phyloP scores from a whole-genome alignment of 2,113 vertebrate species.

The Halcyon malimbica region DNA sequence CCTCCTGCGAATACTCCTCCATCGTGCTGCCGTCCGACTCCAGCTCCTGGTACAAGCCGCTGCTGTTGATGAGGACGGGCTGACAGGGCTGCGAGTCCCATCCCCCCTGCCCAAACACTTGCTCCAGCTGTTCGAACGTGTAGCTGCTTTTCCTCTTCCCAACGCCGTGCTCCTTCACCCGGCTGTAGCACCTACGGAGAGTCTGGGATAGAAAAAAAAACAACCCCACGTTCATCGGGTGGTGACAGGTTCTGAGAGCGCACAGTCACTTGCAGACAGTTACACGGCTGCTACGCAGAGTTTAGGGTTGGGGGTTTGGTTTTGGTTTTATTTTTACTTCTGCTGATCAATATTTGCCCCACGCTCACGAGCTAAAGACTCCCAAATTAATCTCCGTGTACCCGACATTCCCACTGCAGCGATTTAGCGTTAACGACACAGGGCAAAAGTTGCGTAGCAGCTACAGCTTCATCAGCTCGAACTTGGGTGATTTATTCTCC shows the following conservation, averaged over 20 bases:
- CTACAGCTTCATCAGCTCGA: background rate
- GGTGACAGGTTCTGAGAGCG: background rate
- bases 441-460: background rate
- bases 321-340: background rate
- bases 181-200: constrained; percentile 96
- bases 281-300: constrained; percentile 48
- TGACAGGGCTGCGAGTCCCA: constrained; percentile 98
- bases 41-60: constrained; percentile 97
- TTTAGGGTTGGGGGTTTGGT: background rate
- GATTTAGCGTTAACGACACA: background rate
- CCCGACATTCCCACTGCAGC: constrained; percentile 19
- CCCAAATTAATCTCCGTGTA: constrained; percentile 41
- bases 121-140: constrained; percentile 98
- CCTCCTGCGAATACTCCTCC: constrained; percentile 97
- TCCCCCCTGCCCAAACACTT: constrained; percentile 97
- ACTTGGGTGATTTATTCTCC: background rate
- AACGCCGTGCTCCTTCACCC: constrained; percentile 96
- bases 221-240: background rate
- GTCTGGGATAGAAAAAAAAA: constrained; percentile 81
- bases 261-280: constrained; percentile 43
- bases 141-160: constrained; percentile 99
- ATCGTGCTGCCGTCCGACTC: constrained; percentile 96
- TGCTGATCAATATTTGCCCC: background rate
- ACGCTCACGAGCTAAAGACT: constrained; percentile 57
- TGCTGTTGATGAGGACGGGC: constrained; percentile 98